Conservation (phyloP, 2,113 vertebrate species). For the Calypte anna region DNA sequence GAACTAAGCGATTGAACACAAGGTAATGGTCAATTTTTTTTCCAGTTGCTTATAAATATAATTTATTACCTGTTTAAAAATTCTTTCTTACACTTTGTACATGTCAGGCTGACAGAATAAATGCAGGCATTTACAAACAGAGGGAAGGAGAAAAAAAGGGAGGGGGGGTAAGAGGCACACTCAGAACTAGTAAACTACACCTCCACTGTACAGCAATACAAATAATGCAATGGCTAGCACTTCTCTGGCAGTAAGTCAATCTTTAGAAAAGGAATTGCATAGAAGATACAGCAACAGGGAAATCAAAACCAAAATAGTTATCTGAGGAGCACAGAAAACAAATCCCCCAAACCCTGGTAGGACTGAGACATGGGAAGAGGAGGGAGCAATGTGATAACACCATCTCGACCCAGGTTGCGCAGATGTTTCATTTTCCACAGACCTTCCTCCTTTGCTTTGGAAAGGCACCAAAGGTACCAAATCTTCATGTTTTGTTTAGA, state of each 20-base stretch:
- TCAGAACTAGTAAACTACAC: conserved; percentile 82
- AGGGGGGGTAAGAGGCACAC: conserved; percentile 83
- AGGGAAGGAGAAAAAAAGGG: conserved; percentile 69
- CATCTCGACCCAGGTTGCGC: neutral
- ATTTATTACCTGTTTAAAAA: conserved; percentile 99
- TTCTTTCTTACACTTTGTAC: conserved; percentile 99
- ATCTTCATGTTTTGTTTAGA: neutral
- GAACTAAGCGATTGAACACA: conserved; percentile 43
- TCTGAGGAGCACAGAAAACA: conserved; percentile 71
- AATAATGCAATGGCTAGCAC: conserved; percentile 81
- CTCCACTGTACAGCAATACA: conserved; percentile 79
- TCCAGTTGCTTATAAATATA: conserved; percentile 98
- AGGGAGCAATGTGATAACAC: conserved; percentile 43
- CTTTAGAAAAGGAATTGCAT: conserved; percentile 93
- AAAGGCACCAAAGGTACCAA: neutral
- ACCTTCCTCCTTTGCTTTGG: neutral
- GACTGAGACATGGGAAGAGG: conserved; percentile 71
- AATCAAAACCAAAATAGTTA: conserved; percentile 72
- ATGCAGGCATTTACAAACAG: conserved; percentile 89
- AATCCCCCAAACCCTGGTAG: neutral
- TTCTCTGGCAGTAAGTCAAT: conserved; percentile 74
- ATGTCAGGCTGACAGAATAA: conserved; percentile 84
- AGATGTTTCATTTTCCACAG: neutral
- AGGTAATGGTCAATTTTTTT: neutral
- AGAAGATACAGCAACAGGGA: conserved; percentile 90